Conservation (phyloP, 2,113 vertebrate genomes). For the Anhinga anhinga region DNA sequence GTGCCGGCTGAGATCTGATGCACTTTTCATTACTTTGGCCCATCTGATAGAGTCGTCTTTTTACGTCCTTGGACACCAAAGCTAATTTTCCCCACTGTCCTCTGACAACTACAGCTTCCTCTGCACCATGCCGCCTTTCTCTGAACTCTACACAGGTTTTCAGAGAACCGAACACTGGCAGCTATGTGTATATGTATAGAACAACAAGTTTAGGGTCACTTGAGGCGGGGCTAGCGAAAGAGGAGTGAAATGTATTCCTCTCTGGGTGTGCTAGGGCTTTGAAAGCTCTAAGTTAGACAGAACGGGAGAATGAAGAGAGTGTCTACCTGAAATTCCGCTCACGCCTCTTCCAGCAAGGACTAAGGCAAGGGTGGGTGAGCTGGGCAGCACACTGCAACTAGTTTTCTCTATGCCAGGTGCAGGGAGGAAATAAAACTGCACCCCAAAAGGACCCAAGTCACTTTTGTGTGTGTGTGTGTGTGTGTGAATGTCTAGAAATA, state of each 20-base stretch:
- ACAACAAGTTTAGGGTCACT: background rate
- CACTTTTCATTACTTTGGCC: background rate
- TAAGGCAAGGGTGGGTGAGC: background rate
- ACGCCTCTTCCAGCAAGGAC: background rate
- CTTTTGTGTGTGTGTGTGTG: background rate
- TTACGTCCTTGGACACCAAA: background rate
- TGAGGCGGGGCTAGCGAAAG: rapidly evolving
- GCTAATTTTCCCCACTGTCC: background rate
- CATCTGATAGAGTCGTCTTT: background rate
- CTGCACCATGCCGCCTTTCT: background rate
- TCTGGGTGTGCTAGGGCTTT: background rate
- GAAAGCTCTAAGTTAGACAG: background rate
- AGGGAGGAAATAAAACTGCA: background rate
- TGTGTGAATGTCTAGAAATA: conserved; percentile 45
- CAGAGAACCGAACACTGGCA: background rate
- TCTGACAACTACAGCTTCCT: background rate
- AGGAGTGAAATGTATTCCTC: rapidly evolving
- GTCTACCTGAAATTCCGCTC: background rate
- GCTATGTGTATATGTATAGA: rapidly evolving
- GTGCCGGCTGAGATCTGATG: too few relatives aligned
- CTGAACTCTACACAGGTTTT: background rate
- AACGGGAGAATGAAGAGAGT: background rate
- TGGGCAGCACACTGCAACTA: background rate
- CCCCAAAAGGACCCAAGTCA: background rate
- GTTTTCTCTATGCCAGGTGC: background rate